phyloP scores from a whole-genome alignment of 1,140 invertebrate genomes.

The Galleria mellonella region DNA sequence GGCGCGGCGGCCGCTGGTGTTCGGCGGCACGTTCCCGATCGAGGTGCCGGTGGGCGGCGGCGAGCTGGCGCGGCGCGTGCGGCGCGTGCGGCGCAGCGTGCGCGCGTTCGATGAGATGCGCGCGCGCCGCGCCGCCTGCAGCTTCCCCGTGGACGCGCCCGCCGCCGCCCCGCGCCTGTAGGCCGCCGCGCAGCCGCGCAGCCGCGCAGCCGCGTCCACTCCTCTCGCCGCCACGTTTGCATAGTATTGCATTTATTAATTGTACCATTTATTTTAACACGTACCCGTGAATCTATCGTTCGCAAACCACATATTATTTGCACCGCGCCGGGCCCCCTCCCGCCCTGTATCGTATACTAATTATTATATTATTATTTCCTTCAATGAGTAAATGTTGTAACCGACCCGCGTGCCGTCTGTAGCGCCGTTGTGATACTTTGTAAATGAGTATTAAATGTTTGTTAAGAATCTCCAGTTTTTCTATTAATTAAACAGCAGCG shows the following conservation, averaged over 20 bases:
- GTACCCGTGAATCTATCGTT: neutral
- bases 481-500: no score
- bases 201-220: neutral
- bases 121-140: conserved; percentile 14
- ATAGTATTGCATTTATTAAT: neutral
- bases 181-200: neutral
- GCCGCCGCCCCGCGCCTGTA: neutral
- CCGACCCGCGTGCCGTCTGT: no score
- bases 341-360: no score
- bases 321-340: no score
- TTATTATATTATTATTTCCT: no score
- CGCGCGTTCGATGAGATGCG: conserved; percentile 46
- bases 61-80: conserved; percentile 23
- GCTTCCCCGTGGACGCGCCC: conserved; percentile 17
- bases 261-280: neutral
- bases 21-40: conserved; percentile 88
- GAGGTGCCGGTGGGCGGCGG: conserved; percentile 77
- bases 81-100: conserved; percentile 43
- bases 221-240: neutral
- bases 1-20: conserved; percentile 76
- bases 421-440: no score
- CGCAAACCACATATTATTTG: no score
- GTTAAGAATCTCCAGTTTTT: no score
- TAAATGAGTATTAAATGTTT: no score
- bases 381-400: no score